Evolutionary conservation across 2,888 invertebrate species (phyloP).

Genomic region (Baccha elongata): DNA sequence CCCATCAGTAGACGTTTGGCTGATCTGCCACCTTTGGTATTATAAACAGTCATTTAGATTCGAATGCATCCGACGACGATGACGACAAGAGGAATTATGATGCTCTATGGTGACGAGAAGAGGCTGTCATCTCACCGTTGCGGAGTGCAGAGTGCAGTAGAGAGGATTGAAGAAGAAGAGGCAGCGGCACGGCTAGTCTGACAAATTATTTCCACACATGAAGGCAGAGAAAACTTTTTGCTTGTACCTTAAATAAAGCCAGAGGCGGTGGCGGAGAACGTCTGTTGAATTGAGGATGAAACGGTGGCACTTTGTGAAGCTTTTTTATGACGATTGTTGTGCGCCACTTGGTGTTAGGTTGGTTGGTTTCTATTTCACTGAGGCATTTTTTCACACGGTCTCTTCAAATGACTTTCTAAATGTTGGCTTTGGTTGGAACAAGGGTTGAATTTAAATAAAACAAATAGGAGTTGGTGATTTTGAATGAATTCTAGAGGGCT

Average conservation of each 20-base stretch:
- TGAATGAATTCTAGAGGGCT: not conserved
- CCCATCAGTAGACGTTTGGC: constrained; percentile 12
- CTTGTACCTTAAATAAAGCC: not conserved
- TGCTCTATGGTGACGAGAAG: not conserved
- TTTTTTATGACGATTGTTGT: constrained; percentile 31
- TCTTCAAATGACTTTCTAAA: constrained; percentile 7
- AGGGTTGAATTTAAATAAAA: not conserved
- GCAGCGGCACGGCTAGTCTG: constrained; percentile 24
- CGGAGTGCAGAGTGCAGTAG: constrained; percentile 16
- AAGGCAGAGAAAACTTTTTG: not conserved
- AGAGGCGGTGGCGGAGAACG: not conserved
- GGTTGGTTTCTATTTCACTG: constrained; percentile 37
- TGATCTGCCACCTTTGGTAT: constrained; percentile 53
- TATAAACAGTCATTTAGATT: constrained; percentile 19
- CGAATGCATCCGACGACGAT: constrained; percentile 25
- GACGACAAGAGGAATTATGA: constrained; percentile 11
- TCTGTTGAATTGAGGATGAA: constrained; percentile 25
- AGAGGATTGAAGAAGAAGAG: not conserved
- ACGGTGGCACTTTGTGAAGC: constrained; percentile 42
- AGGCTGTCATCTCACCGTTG: constrained; percentile 11
- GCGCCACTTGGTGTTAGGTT: constrained; percentile 54
- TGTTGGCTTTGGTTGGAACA: not conserved
- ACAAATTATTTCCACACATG: constrained; percentile 54
- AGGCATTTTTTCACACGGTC: constrained; percentile 54
- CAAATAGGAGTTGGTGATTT: not conserved